Evolutionary conservation across 2,888 invertebrate species (phyloP).

Genomic region (Chloromyia formosa): DNA sequence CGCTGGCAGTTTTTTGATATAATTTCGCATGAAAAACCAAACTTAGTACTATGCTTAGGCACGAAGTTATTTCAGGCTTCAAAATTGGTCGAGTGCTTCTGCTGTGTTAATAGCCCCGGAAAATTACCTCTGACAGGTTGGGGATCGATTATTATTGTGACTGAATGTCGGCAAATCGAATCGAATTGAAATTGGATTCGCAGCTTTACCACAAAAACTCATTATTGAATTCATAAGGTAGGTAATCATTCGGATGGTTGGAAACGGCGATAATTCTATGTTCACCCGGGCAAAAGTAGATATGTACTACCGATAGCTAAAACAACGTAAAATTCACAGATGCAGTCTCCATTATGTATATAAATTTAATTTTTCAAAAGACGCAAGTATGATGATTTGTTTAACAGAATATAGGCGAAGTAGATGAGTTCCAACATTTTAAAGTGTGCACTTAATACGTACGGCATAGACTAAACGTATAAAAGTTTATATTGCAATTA

Average conservation of each 20-base stretch:
- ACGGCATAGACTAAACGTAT: no score
- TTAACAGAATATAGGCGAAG: no score
- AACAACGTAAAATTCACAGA: neutral
- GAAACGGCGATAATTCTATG: neutral
- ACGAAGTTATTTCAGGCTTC: no score
- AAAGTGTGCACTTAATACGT: no score
- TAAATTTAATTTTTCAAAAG: neutral
- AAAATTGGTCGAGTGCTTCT: neutral
- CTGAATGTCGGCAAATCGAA: conserved; percentile 18
- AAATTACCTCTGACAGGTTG: neutral
- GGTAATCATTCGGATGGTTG: neutral
- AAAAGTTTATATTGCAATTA: no score
- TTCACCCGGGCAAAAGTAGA: neutral
- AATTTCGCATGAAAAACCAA: no score
- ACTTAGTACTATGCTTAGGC: no score
- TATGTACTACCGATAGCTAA: no score
- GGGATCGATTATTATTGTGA: conserved; percentile 24
- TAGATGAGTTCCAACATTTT: no score
- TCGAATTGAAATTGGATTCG: conserved; percentile 31
- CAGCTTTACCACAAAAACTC: conserved; percentile 35
- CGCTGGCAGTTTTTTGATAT: no score
- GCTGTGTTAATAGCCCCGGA: conserved; percentile 17
- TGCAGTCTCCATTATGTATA: neutral
- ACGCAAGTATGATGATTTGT: no score
- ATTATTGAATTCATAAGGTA: conserved; percentile 21